Evolutionary conservation across 2,888 invertebrate genomes (phyloP), one percentile per base, ranked within the genome.

Genomic region (Lasioglossum malachurum): DNA sequence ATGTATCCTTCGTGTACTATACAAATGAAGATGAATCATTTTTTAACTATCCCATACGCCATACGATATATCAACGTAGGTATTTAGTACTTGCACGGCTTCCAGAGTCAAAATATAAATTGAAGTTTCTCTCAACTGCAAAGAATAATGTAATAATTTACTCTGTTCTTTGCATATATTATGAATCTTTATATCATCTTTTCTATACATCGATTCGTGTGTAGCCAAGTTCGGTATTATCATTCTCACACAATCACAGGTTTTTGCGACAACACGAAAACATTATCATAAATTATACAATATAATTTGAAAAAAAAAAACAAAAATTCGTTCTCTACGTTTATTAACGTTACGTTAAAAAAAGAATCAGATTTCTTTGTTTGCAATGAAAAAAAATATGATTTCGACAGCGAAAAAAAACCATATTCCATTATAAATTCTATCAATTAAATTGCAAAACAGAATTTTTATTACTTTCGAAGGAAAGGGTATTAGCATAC

Each of bases 21-120:
- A 53, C 14, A 49, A 76, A 80, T 64, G 16, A 60, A 72, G n/a
- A 78, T n/a, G 27, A 82, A 44, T 69, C 4, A 75, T 81, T 41
- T 27, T 69, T 80, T 82, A 57, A 12, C 69, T 72, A 78, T 64
- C 19, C 10, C 14, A 69, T 77, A 44, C 3, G 80, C 19, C 14
- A 69, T 77, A 44, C 12, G 78, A 69, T 57, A 57, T 72, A 75
- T 82, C 49, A 76, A 69, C 10, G 75, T 57, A 31, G 1, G 31
- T 31, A 31, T 31, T 31, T 31, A 31, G 31, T 31, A 46, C 46
- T 46, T 46, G 35, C 73, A 90, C 90, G 87, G 79, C 91, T 86
- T 91, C 91, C 90, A 90, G 87, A 89, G 84, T 19, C 19, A 27
- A 35, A 7, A 64, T 4, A 74, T 60, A 38, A 31, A 67, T 16